Evolutionary conservation across 2,113 vertebrate species (phyloP).

Genomic region (Lates calcarifer): DNA sequence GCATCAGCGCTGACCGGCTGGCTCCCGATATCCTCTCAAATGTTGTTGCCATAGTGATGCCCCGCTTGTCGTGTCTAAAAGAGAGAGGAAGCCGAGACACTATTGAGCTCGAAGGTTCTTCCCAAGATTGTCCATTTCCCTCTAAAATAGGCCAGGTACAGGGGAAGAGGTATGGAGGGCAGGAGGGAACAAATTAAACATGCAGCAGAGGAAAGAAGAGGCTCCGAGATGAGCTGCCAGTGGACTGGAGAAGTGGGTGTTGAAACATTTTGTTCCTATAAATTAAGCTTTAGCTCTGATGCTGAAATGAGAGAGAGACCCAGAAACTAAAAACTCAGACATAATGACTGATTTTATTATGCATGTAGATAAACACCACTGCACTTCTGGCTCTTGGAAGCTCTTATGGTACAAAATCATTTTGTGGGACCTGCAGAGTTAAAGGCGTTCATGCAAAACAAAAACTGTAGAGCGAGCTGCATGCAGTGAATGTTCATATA

Average conservation of each 20-base stretch:
- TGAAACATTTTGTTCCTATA: constrained; percentile 53
- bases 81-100: constrained; percentile 52
- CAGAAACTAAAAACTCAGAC: constrained; percentile 35
- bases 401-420: constrained; percentile 18
- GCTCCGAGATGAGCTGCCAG: constrained; percentile 55
- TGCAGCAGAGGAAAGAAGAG: constrained; percentile 47
- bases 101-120: constrained; percentile 59
- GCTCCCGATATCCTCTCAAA: constrained; percentile 50
- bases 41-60: constrained; percentile 80
- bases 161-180: constrained; percentile 35
- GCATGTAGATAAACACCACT: constrained; percentile 46
- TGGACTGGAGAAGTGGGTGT: constrained; percentile 35
- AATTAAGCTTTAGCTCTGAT: constrained; percentile 51
- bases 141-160: constrained; percentile 58
- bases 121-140: constrained; percentile 67
- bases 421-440: constrained; percentile 21
- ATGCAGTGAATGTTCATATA: neutral
- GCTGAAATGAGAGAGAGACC: constrained; percentile 32
- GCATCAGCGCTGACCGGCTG: constrained; percentile 61
- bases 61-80: constrained; percentile 69
- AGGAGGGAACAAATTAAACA: constrained; percentile 57
- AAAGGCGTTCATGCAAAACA: constrained; percentile 12
- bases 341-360: constrained; percentile 56
- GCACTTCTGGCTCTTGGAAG: constrained; percentile 18
- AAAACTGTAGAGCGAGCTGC: constrained; percentile 13